These are phyloP conservation scores for Xiphophorus birchmanni DNA, from an alignment of 2,797 vertebrate genomes.

Conservation along the genomic window DNA sequence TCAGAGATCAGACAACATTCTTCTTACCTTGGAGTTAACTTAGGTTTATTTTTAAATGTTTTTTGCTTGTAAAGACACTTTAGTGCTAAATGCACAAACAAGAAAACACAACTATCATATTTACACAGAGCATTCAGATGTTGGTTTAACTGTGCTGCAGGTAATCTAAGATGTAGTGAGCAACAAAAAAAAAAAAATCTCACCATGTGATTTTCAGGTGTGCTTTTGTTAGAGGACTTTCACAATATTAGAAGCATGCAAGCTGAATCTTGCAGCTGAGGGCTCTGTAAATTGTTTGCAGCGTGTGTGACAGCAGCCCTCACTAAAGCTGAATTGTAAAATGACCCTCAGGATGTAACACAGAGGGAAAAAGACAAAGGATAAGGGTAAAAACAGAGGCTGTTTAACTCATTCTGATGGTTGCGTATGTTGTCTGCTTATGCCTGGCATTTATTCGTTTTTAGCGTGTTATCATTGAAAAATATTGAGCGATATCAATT, in stretches of 20 bases:
- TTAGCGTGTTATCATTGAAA: not conserved
- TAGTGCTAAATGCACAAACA: not conserved
- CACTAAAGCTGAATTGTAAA: not conserved
- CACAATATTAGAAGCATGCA: not conserved
- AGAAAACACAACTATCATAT: not conserved
- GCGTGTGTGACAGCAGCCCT: not conserved
- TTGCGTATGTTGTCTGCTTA: not conserved
- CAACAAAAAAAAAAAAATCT: not conserved
- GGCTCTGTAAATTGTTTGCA: not conserved
- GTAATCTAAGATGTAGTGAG: not conserved
- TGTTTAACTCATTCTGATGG: not conserved
- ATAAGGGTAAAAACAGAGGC: not conserved
- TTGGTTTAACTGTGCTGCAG: not conserved
- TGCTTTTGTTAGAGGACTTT: not conserved
- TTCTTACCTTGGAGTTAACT: not conserved
- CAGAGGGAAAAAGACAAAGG: constrained; percentile 15
- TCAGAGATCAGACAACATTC: not conserved
- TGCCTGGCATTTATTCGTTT: not conserved
- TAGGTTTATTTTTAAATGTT: not conserved
- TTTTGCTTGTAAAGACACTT: not conserved
- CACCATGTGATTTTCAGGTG: not conserved
- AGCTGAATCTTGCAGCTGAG: constrained; percentile 10
- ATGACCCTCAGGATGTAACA: constrained; percentile 11
- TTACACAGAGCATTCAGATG: not conserved
- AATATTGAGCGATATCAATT: not conserved